Evolutionary conservation across 2,888 invertebrate genomes (phyloP).

Genomic region (Troilus luridus): DNA sequence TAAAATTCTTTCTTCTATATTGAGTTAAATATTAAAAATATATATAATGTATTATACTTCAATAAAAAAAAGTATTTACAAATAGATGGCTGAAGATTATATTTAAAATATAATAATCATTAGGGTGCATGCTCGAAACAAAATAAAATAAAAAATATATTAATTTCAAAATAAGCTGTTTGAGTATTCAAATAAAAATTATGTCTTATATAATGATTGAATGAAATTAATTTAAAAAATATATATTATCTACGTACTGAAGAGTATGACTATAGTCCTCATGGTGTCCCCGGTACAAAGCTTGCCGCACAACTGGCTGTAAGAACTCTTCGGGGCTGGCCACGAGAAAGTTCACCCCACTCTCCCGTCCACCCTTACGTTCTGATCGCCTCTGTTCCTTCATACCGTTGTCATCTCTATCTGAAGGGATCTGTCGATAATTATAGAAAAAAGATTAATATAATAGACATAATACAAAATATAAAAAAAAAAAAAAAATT

Average conservation of each 20-base stretch:
- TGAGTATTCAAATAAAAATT: background rate
- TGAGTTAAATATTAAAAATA: too few species aligned
- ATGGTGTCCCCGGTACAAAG: conserved; percentile 25
- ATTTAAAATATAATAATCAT: too few species aligned
- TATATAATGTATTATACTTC: too few species aligned
- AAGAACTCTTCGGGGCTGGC: background rate
- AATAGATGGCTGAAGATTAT: too few species aligned
- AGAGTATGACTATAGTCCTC: conserved; percentile 37
- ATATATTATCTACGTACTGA: background rate
- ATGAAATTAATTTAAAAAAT: background rate
- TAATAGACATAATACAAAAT: too few species aligned
- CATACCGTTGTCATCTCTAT: background rate
- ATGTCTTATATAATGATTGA: background rate
- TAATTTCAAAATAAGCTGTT: background rate
- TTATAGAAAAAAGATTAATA: too few species aligned
- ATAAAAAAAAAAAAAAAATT: too few species aligned
- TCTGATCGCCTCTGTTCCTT: background rate
- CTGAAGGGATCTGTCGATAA: background rate
- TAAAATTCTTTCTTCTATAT: too few species aligned
- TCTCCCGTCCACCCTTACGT: background rate
- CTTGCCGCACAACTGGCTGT: conserved; percentile 34
- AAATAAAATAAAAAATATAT: background rate
- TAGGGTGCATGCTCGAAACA: background rate
- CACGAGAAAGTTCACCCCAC: conserved; percentile 39
- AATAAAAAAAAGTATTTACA: too few species aligned